A percentile compares a stretch with the other conserved stretches of the same genome.
Conservation (phyloP, 2,797 vertebrate genomes). For the Hozukius guyotensis region DNA sequence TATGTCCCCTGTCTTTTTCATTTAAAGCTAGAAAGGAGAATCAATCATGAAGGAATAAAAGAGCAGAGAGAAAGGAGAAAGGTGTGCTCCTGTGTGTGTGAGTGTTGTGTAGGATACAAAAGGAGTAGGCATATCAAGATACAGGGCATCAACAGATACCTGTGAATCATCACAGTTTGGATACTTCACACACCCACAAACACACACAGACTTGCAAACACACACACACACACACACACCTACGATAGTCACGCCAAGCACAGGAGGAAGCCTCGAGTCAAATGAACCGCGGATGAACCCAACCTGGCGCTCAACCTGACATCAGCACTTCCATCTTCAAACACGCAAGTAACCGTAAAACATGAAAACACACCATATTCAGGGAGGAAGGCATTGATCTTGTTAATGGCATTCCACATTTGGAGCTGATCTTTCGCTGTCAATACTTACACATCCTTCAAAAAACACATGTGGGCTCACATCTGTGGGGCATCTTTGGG, state of each 20-base stretch:
- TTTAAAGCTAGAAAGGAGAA: constrained; percentile 18
- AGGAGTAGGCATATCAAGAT: constrained; percentile 35
- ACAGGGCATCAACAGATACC: constrained; percentile 35
- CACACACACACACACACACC: constrained; percentile 15
- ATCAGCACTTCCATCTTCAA: constrained; percentile 46
- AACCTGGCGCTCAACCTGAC: constrained; percentile 30
- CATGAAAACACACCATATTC: constrained; percentile 40
- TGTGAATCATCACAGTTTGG: constrained; percentile 56
- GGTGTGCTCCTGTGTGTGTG: constrained; percentile 15
- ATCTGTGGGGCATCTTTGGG: constrained; percentile 59
- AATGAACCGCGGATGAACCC: constrained; percentile 42
- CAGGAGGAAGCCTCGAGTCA: constrained; percentile 40
- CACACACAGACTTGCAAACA: constrained; percentile 34
- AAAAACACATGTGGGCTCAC: constrained; percentile 55
- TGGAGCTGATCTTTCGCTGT: constrained; percentile 46
- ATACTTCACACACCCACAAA: constrained; percentile 56
- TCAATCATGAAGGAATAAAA: constrained; percentile 22
- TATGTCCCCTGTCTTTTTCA: neutral
- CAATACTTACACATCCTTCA: constrained; percentile 40
- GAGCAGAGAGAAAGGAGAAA: constrained; percentile 6
- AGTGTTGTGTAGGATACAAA: constrained; percentile 31
- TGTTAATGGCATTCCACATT: constrained; percentile 63
- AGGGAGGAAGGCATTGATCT: constrained; percentile 64
- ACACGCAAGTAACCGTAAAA: constrained; percentile 40
- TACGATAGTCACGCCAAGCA: constrained; percentile 22